Percentiles rank a stretch among this genome's conserved stretches.
phyloP scores from a whole-genome alignment of 2,888 invertebrate species.

The Morpho deidamia region DNA sequence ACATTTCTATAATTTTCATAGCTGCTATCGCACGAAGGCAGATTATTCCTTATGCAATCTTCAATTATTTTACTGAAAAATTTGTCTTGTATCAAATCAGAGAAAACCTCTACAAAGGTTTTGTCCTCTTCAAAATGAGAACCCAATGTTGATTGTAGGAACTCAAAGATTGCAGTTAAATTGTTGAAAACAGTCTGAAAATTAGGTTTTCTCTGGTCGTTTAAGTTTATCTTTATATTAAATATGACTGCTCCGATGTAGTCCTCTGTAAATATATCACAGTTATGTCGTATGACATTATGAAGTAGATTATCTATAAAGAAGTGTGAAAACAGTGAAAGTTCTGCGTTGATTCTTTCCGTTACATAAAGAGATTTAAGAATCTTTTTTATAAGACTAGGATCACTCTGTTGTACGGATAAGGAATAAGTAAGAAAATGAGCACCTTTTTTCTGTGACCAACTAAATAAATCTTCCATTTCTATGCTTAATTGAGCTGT shows the following conservation, averaged over 20 bases:
- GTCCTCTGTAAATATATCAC: conserved; percentile 66
- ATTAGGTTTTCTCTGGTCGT: conserved; percentile 50
- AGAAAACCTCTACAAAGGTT: conserved; percentile 61
- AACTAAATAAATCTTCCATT: conserved; percentile 66
- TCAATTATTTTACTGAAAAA: conserved; percentile 68
- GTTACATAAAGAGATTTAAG: conserved; percentile 58
- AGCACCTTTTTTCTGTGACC: conserved; percentile 58
- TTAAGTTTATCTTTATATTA: conserved; percentile 59
- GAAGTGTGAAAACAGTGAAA: conserved; percentile 63
- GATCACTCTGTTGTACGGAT: conserved; percentile 64
- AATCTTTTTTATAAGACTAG: conserved; percentile 51
- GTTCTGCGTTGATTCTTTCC: conserved; percentile 59
- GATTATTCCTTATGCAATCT: conserved; percentile 59
- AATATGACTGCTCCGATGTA: conserved; percentile 61
- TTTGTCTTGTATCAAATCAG: conserved; percentile 52
- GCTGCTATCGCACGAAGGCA: conserved; percentile 62
- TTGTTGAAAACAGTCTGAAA: conserved; percentile 66
- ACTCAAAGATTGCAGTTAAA: conserved; percentile 67
- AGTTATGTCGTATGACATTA: conserved; percentile 60
- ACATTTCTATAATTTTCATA: conserved; percentile 61
- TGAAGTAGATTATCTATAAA: conserved; percentile 59
- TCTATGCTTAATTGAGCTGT: conserved; percentile 61
- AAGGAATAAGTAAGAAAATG: conserved; percentile 54
- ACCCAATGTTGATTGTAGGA: conserved; percentile 62
- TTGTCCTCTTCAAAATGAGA: conserved; percentile 55